Percentiles rank a stretch among this genome's conserved stretches.
Evolutionary conservation across 2,113 vertebrate genomes (phyloP).

Genomic region (Tichodroma muraria): DNA sequence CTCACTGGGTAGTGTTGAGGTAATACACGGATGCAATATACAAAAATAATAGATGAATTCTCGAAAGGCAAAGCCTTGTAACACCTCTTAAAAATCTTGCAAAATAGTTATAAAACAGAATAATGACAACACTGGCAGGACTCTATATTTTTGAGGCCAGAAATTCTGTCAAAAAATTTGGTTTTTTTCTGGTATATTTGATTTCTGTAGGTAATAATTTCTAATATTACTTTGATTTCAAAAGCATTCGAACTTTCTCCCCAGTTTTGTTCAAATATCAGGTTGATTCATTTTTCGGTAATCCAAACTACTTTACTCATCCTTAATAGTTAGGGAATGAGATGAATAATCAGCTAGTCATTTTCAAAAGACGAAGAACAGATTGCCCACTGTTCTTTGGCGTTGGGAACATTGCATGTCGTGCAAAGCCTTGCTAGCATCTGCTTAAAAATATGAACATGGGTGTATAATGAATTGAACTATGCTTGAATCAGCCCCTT

Average conservation of each 20-base stretch:
- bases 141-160: not conserved
- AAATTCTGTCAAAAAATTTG: not conserved
- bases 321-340: not conserved
- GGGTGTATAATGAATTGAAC: not conserved
- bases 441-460: slow-evolving; percentile 26
- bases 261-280: not conserved
- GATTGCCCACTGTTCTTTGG: slow-evolving; percentile 35
- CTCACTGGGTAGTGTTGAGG: not conserved
- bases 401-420: not conserved
- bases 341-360: slow-evolving; percentile 8
- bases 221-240: not conserved
- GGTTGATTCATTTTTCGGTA: not conserved
- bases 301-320: not conserved
- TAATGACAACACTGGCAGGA: not conserved
- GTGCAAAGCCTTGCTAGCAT: slow-evolving; percentile 15
- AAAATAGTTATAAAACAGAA: not conserved
- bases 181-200: not conserved
- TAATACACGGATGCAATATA: not conserved
- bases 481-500: not conserved
- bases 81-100: not conserved
- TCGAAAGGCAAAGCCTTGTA: not conserved
- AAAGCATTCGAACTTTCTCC: not conserved
- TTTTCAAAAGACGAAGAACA: slow-evolving; percentile 24
- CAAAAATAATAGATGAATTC: not conserved
- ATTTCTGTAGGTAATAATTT: not conserved